Evolutionary conservation across 2,113 vertebrate species (phyloP).

Genomic region (Plecturocebus donacophilus): DNA sequence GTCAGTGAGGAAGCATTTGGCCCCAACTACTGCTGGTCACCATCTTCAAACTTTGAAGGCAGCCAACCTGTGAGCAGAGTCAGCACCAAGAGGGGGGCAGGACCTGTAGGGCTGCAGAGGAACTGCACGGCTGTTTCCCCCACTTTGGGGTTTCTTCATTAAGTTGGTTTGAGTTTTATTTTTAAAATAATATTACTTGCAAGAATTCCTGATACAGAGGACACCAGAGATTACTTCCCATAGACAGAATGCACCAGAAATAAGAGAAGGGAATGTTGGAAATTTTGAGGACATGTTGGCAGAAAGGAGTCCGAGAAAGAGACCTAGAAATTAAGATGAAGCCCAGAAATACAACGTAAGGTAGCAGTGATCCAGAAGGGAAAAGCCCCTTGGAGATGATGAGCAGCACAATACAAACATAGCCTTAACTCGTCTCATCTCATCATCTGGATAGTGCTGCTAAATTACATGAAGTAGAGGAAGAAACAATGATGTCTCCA

Average conservation of each 20-base stretch:
- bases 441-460: not conserved
- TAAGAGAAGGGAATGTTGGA: not conserved
- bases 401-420: not conserved
- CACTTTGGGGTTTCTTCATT: not conserved
- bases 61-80: not conserved
- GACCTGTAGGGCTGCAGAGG: too few relatives aligned
- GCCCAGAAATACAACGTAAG: not conserved
- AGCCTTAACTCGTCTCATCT: not conserved
- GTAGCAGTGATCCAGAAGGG: not conserved
- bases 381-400: not conserved
- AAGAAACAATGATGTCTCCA: not conserved
- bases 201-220: not conserved
- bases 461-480: not conserved
- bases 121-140: rapidly evolving
- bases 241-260: not conserved
- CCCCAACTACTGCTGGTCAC: not conserved
- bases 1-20: not conserved
- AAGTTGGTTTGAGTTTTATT: not conserved
- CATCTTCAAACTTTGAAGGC: not conserved
- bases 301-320: not conserved
- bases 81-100: not conserved
- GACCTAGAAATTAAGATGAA: not conserved
- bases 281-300: not conserved
- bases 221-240: not conserved
- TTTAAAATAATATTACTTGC: not conserved